phyloP scores from a whole-genome alignment of 2,113 vertebrate genomes.

The Asarcornis scutulata region DNA sequence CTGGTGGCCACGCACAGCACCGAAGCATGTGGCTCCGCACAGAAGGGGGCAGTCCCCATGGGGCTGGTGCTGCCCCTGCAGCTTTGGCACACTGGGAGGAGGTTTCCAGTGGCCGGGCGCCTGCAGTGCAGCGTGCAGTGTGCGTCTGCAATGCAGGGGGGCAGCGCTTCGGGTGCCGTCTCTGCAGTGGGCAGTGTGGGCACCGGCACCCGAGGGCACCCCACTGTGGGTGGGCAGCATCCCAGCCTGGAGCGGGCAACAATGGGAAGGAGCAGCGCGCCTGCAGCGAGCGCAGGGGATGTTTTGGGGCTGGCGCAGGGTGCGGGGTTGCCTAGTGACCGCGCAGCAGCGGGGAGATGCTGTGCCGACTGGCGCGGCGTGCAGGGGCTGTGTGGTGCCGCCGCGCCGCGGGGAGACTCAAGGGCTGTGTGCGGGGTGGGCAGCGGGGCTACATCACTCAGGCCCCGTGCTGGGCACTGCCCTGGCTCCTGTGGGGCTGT shows the following conservation, averaged over 20 bases:
- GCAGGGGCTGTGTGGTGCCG: background rate
- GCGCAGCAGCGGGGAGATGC: conserved; percentile 37
- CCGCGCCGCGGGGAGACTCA: fast-evolving
- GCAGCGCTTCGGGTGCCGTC: background rate
- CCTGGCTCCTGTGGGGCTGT: background rate
- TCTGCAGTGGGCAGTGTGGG: background rate
- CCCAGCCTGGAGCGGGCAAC: conserved; percentile 27
- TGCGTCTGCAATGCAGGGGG: conserved; percentile 42
- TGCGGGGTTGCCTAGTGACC: conserved; percentile 65
- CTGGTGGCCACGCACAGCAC: background rate
- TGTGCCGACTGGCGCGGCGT: background rate
- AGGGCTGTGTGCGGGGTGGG: background rate
- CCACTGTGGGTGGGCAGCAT: background rate
- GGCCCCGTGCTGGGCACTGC: background rate
- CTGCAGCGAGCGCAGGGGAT: background rate
- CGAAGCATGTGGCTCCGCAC: background rate
- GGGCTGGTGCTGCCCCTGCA: background rate
- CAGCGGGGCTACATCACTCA: background rate
- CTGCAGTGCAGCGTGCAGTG: background rate
- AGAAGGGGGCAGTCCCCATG: background rate
- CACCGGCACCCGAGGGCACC: background rate
- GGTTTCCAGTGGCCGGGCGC: background rate
- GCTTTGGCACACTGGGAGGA: background rate
- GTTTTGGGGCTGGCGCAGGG: conserved; percentile 8
- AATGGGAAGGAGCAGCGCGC: background rate